Evolutionary conservation across 2,888 invertebrate species (phyloP), one percentile per base, ranked within the genome.

Genomic region (Pandemis cinnamomeana): DNA sequence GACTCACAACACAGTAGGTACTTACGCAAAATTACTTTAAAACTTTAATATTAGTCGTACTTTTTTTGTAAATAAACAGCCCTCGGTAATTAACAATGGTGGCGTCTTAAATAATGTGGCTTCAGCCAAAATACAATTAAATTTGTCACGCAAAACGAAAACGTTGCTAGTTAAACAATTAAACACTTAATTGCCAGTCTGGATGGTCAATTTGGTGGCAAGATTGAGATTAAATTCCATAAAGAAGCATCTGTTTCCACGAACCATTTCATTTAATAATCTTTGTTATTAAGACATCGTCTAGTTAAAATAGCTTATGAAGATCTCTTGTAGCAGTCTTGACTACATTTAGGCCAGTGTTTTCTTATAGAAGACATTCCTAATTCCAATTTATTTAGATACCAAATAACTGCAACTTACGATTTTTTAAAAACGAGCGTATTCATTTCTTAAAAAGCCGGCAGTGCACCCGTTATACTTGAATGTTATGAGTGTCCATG

Each of bases 111-210:
- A 64, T 64, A 27, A 48, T 64, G 48, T 46, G 15, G 53, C 63
- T 13, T n/a, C 44, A 46, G 48, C 60, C 58, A 36, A 70, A 58
- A 60, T 41, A 72, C 72, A 83, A 42, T 64, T 58, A 66, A 69
- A 73, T 78, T 67, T 73, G 78, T 80, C 83, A 83, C 81, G 83
- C 81, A 75, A 80, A 79, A 71, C 78, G 78, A 82, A 79, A 81
- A 74, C 60, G 46, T n/a, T 74, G 76, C 75, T 76, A 80, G 75
- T 78, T 76, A 78, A 79, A 79, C 77, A 72, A 77, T 73, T 73
- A 73, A 75, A 62, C 20, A 42, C 67, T 63, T 69, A 20, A 75
- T 72, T 66, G 55, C 53, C 68, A 27, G 72, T 72, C 72, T 75
- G 72, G 75, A 66, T 53, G 55, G 60, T 44, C 69, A 72, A 67